Percentiles rank a stretch among this genome's conserved stretches.
phyloP scores from a whole-genome alignment of 1,140 invertebrate species.

The Zophobas atratus region DNA sequence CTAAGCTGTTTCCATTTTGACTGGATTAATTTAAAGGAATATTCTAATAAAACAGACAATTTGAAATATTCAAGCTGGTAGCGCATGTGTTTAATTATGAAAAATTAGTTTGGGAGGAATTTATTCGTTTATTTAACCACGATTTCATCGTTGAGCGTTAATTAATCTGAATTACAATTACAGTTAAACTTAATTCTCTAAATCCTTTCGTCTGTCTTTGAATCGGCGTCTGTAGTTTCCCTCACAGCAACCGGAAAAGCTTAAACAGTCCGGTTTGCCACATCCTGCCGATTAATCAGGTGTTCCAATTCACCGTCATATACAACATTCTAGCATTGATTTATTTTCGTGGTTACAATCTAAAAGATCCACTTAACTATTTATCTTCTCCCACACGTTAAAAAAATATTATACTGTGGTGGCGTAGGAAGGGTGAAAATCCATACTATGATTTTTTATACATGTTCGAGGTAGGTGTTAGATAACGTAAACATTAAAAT shows the following conservation, averaged over 20 bases:
- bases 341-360: conserved; percentile 27
- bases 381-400: conserved; percentile 33
- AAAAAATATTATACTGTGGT: conserved; percentile 14
- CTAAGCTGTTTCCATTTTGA: too few relatives aligned
- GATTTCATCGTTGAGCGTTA: too few relatives aligned
- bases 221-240: too few relatives aligned
- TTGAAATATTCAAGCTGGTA: too few relatives aligned
- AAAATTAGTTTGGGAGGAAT: too few relatives aligned
- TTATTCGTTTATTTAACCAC: too few relatives aligned
- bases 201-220: too few relatives aligned
- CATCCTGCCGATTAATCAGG: conserved; percentile 19
- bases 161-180: too few relatives aligned
- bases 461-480: neutral
- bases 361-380: conserved; percentile 25
- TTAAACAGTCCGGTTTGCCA: neutral
- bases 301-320: conserved; percentile 37
- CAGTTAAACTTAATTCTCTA: too few relatives aligned
- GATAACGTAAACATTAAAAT: conserved; percentile 8
- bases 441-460: neutral
- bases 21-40: too few relatives aligned
- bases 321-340: conserved; percentile 30
- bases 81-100: too few relatives aligned
- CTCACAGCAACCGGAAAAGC: neutral
- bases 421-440: conserved; percentile 23
- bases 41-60: too few relatives aligned